A percentile compares a stretch with the other conserved stretches of the same genome.
These are phyloP conservation scores for Zootermopsis nevadensis DNA, from an alignment of 2,888 invertebrate genomes.

Conservation along the genomic window DNA sequence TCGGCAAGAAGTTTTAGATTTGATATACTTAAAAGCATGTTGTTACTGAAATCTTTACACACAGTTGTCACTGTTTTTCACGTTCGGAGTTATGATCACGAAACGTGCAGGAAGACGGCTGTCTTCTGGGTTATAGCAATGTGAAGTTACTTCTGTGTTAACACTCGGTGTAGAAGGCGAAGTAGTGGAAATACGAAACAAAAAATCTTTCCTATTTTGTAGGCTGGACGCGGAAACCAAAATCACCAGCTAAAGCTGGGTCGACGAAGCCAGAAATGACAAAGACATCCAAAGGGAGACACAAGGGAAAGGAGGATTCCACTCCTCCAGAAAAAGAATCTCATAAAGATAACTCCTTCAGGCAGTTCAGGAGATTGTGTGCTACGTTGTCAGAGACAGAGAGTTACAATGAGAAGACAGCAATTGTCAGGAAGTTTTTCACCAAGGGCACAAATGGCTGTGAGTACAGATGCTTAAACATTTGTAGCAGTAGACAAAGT, in stretches of 20 bases:
- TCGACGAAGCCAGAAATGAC: neutral
- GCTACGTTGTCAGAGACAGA: constrained; percentile 80
- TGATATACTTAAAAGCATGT: too few species aligned
- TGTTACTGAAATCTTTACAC: too few species aligned
- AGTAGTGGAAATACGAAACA: too few species aligned
- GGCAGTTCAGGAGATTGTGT: constrained; percentile 82
- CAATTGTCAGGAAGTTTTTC: constrained; percentile 75
- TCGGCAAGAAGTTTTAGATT: too few species aligned
- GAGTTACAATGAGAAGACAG: constrained; percentile 86
- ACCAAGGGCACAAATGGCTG: constrained; percentile 64
- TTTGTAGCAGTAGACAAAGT: too few species aligned
- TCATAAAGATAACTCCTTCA: constrained; percentile 77
- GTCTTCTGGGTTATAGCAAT: too few species aligned
- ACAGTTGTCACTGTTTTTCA: too few species aligned
- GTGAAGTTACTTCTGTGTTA: too few species aligned
- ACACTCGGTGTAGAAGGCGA: too few species aligned
- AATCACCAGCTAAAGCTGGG: neutral
- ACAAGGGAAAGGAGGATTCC: neutral
- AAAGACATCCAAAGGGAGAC: neutral
- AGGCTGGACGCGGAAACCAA: neutral
- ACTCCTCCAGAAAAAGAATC: constrained; percentile 20
- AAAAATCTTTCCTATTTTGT: neutral
- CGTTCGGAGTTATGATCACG: too few species aligned
- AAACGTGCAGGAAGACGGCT: too few species aligned
- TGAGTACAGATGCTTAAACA: constrained; percentile 58